phyloP scores from a whole-genome alignment of 2,888 invertebrate species.

The Drosophila niveifrons region DNA sequence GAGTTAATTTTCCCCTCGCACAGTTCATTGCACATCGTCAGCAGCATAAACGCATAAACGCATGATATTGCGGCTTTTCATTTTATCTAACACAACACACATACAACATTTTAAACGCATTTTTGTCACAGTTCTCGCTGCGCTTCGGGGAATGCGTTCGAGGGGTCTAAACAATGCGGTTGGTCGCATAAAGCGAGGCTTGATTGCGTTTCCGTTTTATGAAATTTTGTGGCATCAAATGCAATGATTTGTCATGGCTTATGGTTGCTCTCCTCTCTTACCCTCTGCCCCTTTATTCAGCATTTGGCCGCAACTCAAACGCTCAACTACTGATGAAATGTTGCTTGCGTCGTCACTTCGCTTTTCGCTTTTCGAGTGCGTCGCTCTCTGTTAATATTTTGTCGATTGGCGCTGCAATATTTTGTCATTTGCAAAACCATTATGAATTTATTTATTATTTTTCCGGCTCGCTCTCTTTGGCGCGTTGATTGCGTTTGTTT shows the following conservation, averaged over 20 bases:
- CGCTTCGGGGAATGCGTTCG: background rate
- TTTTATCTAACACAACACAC: slow-evolving; percentile 64
- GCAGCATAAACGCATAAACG: slow-evolving; percentile 63
- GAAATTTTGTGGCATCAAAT: slow-evolving; percentile 74
- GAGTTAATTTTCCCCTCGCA: slow-evolving; percentile 67
- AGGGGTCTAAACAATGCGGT: slow-evolving; percentile 63
- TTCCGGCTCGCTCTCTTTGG: slow-evolving; percentile 36
- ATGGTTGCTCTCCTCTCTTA: background rate
- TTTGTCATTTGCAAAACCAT: slow-evolving; percentile 79
- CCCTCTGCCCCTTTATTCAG: too few species aligned
- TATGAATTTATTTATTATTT: slow-evolving; percentile 81
- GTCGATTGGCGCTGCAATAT: slow-evolving; percentile 78
- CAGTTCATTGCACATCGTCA: slow-evolving; percentile 67
- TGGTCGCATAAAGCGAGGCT: slow-evolving; percentile 68
- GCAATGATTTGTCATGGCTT: slow-evolving; percentile 78
- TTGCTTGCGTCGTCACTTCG: slow-evolving; percentile 6
- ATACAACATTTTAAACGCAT: slow-evolving; percentile 64
- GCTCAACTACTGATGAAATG: slow-evolving; percentile 15
- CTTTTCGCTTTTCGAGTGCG: slow-evolving; percentile 25
- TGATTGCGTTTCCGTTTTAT: slow-evolving; percentile 82
- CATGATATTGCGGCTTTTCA: slow-evolving; percentile 63
- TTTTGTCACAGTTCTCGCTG: slow-evolving; percentile 57
- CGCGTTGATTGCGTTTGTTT: slow-evolving; percentile 67
- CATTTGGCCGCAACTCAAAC: background rate
- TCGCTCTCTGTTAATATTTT: slow-evolving; percentile 72